Base-by-base conservation (phyloP, 2,888 invertebrate species). In the Suillia variegata region DNA sequence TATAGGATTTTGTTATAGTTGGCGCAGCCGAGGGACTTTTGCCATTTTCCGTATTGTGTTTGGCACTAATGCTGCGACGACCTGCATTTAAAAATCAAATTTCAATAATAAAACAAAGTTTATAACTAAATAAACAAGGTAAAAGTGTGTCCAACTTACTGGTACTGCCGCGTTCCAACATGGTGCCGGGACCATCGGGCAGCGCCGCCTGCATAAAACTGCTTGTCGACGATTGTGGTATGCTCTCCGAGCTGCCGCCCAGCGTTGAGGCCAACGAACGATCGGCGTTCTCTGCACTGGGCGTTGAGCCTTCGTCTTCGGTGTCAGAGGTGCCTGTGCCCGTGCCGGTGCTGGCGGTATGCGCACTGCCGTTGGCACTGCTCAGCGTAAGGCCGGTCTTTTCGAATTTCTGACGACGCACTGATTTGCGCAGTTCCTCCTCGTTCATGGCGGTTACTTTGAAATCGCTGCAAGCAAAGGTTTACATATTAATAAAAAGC, bases 391-490 rank as follows among this genome's bases (percentile, higher is more conserved):
- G 74, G n/a, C 81, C 82, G 12, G 81, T 71, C 66, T 82, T 81
- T 75, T 87, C 87, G 48, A 89, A 87, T 77, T 89, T 89, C 33
- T 87, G 85, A 26, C 89, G 86, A 1, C 91, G 84, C 73, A 90
- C 86, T 0, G 91, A 92, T 80, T 90, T 90, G 1, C 93, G 85
- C 59, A 94, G 81, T 74, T 93, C 93, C 34, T 92, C 92, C 1
- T 89, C 92, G 74, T 94, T 93, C 88, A 94, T 93, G 56, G 93
- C 93, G 75, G 91, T 93, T 42, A 94, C 92, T 74, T 91, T 92
- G 76, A 92, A 94, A 74, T 93, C 92, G 61, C 91, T 92, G 71
- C 72, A 82, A 65, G 15, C 13, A 38, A 10, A 10, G 3, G 38
- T 31, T 6, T 31, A 6, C 6, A 8, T 31, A 31, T 31, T 31